These are phyloP conservation scores for Clepsis dumicolana DNA, from an alignment of 2,888 invertebrate species.

Conservation along the genomic window DNA sequence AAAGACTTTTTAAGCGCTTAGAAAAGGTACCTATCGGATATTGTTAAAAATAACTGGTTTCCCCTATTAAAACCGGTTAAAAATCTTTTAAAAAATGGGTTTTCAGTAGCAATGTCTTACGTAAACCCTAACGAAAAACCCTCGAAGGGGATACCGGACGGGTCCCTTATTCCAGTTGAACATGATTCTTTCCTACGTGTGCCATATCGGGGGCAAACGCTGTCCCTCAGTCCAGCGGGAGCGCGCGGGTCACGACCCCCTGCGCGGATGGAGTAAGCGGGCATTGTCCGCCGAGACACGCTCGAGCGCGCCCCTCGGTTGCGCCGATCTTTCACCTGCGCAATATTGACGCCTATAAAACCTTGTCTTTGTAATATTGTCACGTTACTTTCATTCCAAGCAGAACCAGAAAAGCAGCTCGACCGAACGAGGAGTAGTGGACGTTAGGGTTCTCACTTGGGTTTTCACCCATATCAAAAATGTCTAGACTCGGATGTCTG, in stretches of 20 bases:
- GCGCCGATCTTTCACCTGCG: conserved; percentile 85
- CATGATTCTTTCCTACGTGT: not conserved
- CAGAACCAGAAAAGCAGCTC: conserved; percentile 78
- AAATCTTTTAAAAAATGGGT: too few relatives aligned
- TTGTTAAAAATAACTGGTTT: too few relatives aligned
- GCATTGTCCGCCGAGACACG: conserved; percentile 81
- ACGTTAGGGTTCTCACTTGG: conserved; percentile 62
- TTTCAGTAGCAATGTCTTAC: too few relatives aligned
- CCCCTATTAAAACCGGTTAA: too few relatives aligned
- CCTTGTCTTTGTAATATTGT: conserved; percentile 82
- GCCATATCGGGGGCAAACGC: not conserved
- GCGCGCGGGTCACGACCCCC: conserved; percentile 35
- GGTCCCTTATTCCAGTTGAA: not conserved
- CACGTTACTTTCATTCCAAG: conserved; percentile 83
- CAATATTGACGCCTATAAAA: conserved; percentile 86
- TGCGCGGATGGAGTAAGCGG: conserved; percentile 79
- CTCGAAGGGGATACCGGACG: too few relatives aligned
- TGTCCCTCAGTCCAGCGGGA: conserved; percentile 8
- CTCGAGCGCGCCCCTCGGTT: conserved; percentile 80
- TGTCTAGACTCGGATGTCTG: conserved; percentile 74
- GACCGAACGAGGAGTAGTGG: conserved; percentile 63
- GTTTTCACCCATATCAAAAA: conserved; percentile 76
- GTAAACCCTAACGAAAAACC: too few relatives aligned
- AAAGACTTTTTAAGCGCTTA: too few relatives aligned
- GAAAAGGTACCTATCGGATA: too few relatives aligned